These are phyloP conservation scores for Oncorhynchus tshawytscha DNA, from an alignment of 2,113 vertebrate species.

Conservation along the genomic window DNA sequence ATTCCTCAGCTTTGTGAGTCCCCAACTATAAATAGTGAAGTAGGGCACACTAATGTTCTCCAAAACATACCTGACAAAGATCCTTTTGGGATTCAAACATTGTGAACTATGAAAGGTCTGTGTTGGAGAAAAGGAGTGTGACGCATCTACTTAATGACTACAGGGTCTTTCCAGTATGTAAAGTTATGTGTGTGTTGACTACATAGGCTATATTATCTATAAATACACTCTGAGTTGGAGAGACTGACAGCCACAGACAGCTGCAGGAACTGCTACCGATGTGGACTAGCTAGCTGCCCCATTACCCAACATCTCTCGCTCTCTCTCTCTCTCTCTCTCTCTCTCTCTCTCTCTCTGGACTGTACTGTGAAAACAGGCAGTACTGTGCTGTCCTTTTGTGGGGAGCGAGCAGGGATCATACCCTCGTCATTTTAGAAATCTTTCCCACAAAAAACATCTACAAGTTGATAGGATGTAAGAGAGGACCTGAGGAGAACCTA, in stretches of 20 bases:
- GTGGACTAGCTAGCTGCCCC: conserved; percentile 7
- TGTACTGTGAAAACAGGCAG: conserved; percentile 44
- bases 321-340: conserved; percentile 35
- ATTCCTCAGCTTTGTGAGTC: conserved; percentile 69
- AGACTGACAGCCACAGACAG: conserved; percentile 71
- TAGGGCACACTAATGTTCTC: too few species aligned
- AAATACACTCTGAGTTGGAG: conserved; percentile 65
- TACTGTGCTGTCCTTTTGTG: conserved; percentile 40
- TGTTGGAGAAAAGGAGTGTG: too few species aligned
- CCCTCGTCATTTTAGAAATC: conserved; percentile 25
- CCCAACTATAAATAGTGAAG: conserved; percentile 20
- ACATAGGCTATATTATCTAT: conserved; percentile 72
- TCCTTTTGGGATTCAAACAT: too few species aligned
- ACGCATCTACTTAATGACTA: too few species aligned
- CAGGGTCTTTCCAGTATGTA: too few species aligned
- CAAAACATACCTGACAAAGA: too few species aligned
- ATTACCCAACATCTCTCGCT: conserved; percentile 16
- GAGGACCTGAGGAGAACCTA: not conserved
- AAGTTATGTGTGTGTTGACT: too few species aligned
- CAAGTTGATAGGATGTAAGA: not conserved
- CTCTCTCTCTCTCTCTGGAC: conserved; percentile 37
- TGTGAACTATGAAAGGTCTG: too few species aligned
- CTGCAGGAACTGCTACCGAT: conserved; percentile 54
- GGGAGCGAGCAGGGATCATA: conserved; percentile 44
- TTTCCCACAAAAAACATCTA: conserved; percentile 26